A percentile compares a stretch with the other conserved stretches of the same genome.
These are phyloP conservation scores for Ashinkailepas kermadecensis DNA, from an alignment of 2,888 invertebrate genomes.

Conservation along the genomic window DNA sequence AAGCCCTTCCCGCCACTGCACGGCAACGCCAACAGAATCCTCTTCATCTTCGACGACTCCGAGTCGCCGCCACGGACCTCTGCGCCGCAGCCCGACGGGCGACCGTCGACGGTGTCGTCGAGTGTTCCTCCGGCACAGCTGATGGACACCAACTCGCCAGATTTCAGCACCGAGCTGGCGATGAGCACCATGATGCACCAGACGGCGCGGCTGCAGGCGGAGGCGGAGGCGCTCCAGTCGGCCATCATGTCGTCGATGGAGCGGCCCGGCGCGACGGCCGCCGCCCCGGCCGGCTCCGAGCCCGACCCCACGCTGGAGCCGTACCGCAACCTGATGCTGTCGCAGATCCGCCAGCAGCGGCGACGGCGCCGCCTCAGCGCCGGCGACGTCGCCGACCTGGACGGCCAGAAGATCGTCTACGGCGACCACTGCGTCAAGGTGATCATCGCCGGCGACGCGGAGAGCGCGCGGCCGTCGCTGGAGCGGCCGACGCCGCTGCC, in stretches of 20 bases:
- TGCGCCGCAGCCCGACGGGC: conserved; percentile 25
- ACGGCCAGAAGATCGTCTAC: conserved; percentile 24
- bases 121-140: conserved; percentile 9
- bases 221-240: conserved; percentile 34
- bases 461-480: conserved; percentile 29
- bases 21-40: conserved; percentile 11
- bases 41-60: conserved; percentile 9
- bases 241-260: conserved; percentile 29
- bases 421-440: conserved; percentile 30
- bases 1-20: conserved; percentile 5
- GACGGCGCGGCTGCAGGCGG: conserved; percentile 34
- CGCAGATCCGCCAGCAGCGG: conserved; percentile 30
- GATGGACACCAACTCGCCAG: conserved; percentile 27
- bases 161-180: conserved; percentile 26
- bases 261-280: conserved; percentile 19
- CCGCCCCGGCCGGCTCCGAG: conserved; percentile 23
- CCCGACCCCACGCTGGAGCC: conserved; percentile 31
- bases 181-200: conserved; percentile 33
- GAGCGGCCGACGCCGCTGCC: conserved; percentile 20
- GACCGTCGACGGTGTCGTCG: neutral
- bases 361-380: conserved; percentile 25
- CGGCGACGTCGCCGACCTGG: conserved; percentile 6
- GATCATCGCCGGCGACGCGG: conserved; percentile 27
- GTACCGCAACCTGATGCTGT: conserved; percentile 33
- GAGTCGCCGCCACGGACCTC: conserved; percentile 23